Evolutionary conservation across 2,113 vertebrate genomes (phyloP).

Genomic region (Syngnathus floridae): DNA sequence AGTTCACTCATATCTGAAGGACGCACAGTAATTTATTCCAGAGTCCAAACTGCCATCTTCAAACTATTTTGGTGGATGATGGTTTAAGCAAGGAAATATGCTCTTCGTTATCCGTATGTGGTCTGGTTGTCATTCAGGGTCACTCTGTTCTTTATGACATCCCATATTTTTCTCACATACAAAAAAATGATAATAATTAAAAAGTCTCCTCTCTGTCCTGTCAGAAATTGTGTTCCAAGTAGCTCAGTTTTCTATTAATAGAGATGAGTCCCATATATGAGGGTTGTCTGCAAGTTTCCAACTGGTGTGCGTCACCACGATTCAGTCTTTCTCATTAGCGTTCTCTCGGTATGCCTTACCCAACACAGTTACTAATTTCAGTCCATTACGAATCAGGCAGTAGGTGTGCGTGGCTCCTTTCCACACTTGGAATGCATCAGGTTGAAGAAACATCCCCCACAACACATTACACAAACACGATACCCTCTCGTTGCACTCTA

Average conservation of each 20-base stretch:
- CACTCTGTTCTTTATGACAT: conserved; percentile 2
- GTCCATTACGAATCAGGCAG: conserved; percentile 49
- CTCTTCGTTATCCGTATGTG: background rate
- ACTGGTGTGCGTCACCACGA: conserved; percentile 39
- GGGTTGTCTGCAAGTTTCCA: conserved; percentile 26
- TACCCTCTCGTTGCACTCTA: conserved; percentile 48
- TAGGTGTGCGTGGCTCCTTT: conserved; percentile 19
- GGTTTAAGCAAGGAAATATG: background rate
- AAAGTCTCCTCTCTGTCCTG: background rate
- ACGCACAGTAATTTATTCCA: background rate
- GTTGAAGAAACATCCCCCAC: conserved; percentile 17
- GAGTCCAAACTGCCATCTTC: background rate
- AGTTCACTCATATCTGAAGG: no score
- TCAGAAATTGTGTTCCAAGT: conserved; percentile 19
- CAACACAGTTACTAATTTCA: conserved; percentile 55
- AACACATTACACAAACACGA: conserved; percentile 12
- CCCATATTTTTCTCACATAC: background rate
- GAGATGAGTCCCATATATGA: conserved; percentile 25
- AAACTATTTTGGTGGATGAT: background rate
- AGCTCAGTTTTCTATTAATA: conserved; percentile 14
- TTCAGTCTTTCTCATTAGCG: conserved; percentile 64
- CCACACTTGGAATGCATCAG: conserved; percentile 9
- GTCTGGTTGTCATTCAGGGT: background rate
- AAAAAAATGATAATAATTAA: conserved; percentile 8
- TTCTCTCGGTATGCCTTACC: conserved; percentile 58